Evolutionary conservation across 2,888 invertebrate genomes (phyloP).

Genomic region (Cryptus viduatorius): DNA sequence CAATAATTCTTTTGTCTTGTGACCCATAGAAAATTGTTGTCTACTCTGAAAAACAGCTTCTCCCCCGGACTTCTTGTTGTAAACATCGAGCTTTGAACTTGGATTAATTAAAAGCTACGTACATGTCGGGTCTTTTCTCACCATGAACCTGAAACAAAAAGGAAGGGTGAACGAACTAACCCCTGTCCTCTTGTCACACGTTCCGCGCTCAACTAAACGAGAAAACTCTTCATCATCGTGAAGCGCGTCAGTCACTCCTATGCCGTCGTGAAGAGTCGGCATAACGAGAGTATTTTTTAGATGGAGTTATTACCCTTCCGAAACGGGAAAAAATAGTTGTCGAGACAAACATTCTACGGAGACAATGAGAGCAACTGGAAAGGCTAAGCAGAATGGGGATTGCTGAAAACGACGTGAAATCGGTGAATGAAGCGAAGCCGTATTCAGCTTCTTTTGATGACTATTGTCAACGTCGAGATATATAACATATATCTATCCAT

Average conservation of each 20-base stretch:
- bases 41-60: not conserved
- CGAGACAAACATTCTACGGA: conserved; percentile 63
- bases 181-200: conserved; percentile 35
- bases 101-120: conserved; percentile 30
- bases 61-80: not conserved
- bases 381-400: not conserved
- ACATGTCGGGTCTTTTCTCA: conserved; percentile 9
- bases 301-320: conserved; percentile 51
- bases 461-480: conserved; percentile 43
- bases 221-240: conserved; percentile 62
- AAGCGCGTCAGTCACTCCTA: conserved; percentile 47
- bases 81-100: conserved; percentile 38
- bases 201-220: conserved; percentile 44
- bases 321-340: conserved; percentile 40
- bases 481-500: not conserved
- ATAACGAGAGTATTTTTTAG: conserved; percentile 50
- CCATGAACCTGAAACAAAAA: conserved; percentile 47
- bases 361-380: conserved; percentile 47
- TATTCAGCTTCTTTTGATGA: conserved; percentile 37
- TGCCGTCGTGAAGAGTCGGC: conserved; percentile 41
- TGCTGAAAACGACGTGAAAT: conserved; percentile 7
- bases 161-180: conserved; percentile 56
- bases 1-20: too few relatives aligned
- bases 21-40: not conserved
- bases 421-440: conserved; percentile 34